These are phyloP conservation scores for Platorchestia sp. DNA, from an alignment of 1,140 invertebrate genomes.

Conservation along the genomic window DNA sequence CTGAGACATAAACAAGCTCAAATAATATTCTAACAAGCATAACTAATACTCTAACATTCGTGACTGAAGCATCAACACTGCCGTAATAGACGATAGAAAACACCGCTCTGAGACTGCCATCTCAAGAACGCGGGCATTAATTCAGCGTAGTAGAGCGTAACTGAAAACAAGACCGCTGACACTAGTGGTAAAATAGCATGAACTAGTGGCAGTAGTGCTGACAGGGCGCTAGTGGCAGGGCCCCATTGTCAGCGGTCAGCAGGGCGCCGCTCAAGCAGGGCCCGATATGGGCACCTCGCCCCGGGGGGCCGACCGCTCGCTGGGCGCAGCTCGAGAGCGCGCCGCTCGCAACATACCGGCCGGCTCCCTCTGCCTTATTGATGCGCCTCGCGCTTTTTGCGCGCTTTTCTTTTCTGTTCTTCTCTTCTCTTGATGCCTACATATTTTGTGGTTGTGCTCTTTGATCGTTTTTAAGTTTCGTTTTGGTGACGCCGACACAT, in stretches of 20 bases:
- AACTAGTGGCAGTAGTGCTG: neutral
- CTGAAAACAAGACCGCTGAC: neutral
- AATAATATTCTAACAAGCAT: neutral
- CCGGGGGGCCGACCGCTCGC: neutral
- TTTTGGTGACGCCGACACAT: neutral
- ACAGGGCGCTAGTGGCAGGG: conserved; percentile 14
- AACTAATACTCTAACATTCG: neutral
- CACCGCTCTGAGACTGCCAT: too few relatives aligned
- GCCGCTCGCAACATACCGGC: neutral
- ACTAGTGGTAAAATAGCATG: neutral
- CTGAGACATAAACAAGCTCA: neutral
- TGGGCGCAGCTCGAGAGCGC: neutral
- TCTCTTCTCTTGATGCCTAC: neutral
- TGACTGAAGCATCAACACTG: neutral
- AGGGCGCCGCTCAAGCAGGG: neutral
- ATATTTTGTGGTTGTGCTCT: neutral
- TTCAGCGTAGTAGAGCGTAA: too few relatives aligned
- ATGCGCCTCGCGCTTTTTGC: neutral
- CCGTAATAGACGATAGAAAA: too few relatives aligned
- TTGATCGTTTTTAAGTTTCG: neutral
- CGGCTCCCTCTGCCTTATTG: neutral
- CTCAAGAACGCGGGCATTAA: too few relatives aligned
- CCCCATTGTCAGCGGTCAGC: conserved; percentile 1
- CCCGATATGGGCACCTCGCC: neutral
- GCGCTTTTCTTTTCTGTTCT: neutral